Base-by-base conservation (phyloP, 2,888 invertebrate species). In the Bellardia pandia region DNA sequence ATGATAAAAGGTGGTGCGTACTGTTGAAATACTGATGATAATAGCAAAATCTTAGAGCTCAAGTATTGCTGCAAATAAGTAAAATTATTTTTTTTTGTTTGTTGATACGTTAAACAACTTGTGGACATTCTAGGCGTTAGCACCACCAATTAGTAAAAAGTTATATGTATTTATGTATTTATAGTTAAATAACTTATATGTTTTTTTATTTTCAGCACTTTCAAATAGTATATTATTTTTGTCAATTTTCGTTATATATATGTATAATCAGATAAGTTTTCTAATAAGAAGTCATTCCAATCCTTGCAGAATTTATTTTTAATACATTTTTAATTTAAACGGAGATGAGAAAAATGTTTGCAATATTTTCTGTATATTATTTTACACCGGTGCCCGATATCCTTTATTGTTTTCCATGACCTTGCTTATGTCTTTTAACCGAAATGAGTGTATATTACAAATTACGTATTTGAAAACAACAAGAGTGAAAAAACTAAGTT, bases 1-100 rank as follows among this genome's bases (percentile, higher is more conserved):
- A 93, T 92, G 88, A 93, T 92, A 75, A 91, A 92, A 85, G 93
- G 93, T 82, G 91, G 93, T 75, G 92, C 90, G 90, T 90, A 92
- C 64, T 89, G 89, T 83, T 89, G 89, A 48, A 85, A 88, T 45
- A 80, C 86, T 72, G 81, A 69, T 40, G 86, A 83, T 85, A 88
- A 86, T 76, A 89, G 74, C 72, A 79, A 86, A 88, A 84, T 88
- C 33, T 86, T 88, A 42, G 56, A 56, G 51, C 16, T 75, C 11
- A 77, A 45, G 80, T 69, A 78, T 37, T 77, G 45, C 71, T 79
- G 74, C 56, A 85, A 75, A 42, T 84, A 66, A 78, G 83, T 75
- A 76, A 85, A 84, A 83, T 58, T 56, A 23, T 77, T 76, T 79
- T 85, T 88, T 64, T 64, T 48, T 23, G 56, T 78, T 81, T 81